These are phyloP conservation scores for Notolabrus celidotus DNA, from an alignment of 2,797 vertebrate species.

Conservation along the genomic window DNA sequence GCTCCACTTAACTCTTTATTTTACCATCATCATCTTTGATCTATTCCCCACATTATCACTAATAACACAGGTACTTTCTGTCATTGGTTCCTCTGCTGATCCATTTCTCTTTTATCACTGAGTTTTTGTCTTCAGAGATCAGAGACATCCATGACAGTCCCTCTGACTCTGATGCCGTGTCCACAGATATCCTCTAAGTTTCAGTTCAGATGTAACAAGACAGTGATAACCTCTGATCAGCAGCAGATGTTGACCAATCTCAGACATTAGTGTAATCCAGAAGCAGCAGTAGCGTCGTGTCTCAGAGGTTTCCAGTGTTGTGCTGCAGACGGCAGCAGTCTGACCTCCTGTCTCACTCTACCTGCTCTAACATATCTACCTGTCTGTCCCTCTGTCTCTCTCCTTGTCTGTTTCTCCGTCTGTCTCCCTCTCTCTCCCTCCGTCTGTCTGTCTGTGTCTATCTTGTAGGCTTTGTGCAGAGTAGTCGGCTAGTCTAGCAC, in stretches of 20 bases:
- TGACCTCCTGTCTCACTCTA: constrained; percentile 24
- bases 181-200: no score
- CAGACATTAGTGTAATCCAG: no score
- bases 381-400: constrained; percentile 10
- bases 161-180: not conserved
- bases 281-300: not conserved
- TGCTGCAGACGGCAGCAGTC: constrained; percentile 1
- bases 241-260: no score
- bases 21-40: not conserved
- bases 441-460: constrained; percentile 1
- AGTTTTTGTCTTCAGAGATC: not conserved
- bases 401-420: constrained; percentile 11
- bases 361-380: constrained; percentile 16
- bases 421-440: constrained; percentile 33
- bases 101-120: not conserved
- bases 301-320: not conserved
- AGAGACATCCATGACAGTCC: not conserved
- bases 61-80: no score
- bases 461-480: constrained; percentile 73
- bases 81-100: not conserved
- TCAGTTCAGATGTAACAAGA: no score
- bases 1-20: no score
- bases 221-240: no score
- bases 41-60: no score
- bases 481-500: constrained; percentile 74